Evolutionary conservation across 2,888 invertebrate species (phyloP), one percentile per base, ranked within the genome.

Genomic region (Agrochola lychnidis): DNA sequence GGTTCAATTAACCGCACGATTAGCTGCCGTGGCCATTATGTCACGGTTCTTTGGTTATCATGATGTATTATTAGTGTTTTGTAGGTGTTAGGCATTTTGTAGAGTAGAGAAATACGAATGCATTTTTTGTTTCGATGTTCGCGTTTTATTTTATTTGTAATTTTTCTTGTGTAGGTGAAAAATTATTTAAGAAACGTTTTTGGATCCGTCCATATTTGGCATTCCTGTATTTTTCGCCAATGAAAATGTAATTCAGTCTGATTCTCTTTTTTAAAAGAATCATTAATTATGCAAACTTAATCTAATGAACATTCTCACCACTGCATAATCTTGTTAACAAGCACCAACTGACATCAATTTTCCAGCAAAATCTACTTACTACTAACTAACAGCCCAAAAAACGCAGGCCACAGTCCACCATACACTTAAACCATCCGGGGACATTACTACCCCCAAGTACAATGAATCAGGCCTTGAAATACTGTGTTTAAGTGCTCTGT

Each of bases 391-490:
- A 68, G 9, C 36, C 69, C 61, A 64, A 57, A 78, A 87, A 82
- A 83, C 82, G 7, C 7, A 62, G 48, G 51, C 64, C 69, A 68
- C 48, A 70, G 73, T 53, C 63, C 22, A 74, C 74, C 36, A 53
- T 51, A 61, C 62, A 85, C 74, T 74, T 79, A 81, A 79, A 82
- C 76, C 76, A 81, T 73, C 66, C 80, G 40, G 70, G 78, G 75
- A 86, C 83, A 85, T 88, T 84, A 87, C 75, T 82, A 84, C 78
- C 76, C 61, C 40, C 61, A 79, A 82, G 76, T 73, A 83, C 85
- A 88, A 91, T 91, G 89, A 90, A 91, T 91, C 88, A 90, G 83
- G 75, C 59, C 75, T 83, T 86, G 85, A 89, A 87, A 87, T 89
- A 85, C 83, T 70, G 79, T 84, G 79, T 87, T 88, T 88, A 87